Evolutionary conservation across 1,140 invertebrate species (phyloP), one percentile per base, ranked within the genome.

Genomic region (Diabrotica undecimpunctata): DNA sequence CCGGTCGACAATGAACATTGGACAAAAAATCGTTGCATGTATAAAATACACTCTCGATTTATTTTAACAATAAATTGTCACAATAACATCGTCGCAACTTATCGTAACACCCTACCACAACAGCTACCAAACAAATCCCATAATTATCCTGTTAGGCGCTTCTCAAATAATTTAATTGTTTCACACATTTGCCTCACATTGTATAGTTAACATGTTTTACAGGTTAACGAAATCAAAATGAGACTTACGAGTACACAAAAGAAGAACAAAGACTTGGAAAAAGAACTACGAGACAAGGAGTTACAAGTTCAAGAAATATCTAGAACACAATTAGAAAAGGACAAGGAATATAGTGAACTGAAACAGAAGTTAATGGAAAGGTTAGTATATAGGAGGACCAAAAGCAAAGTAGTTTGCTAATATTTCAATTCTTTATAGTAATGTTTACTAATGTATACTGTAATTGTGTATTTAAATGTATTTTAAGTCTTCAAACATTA

Each of bases 161-260:
- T n/a, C n/a, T n/a, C n/a, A n/a, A n/a, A 4, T 25, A 25, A 25
- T 25, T 25, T 25, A 25, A 2, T 25, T 25, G 25, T 4, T 25
- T 4, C 4, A 25, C 4, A 25, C 4, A 4, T 25, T 25, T 25
- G 25, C 25, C 25, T 25, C 25, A 25, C 4, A 46, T 46, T 46
- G n/a, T 46, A 46, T 46, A 10, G n/a, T 8, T 36, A 38, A 6
- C 11, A 51, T 7, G 62, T n/a, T 55, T 64, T 62, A 7, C 12
- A 70, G 69, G 66, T 70, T 7, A 70, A 13, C 6, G 70, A 71
- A 9, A 57, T 71, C 25, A 71, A 71, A 56, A 58, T 39, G 0
- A 64, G 65, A 55, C 39, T 70, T 25, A 61, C 11, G 5, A 66
- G 68, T 3, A 62, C 66, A 0, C 61, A 68, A 59, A 50, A 66